Percentiles rank a stretch among this genome's conserved stretches.
These are phyloP conservation scores for Agonopterix arenella DNA, from an alignment of 2,888 invertebrate species.

Conservation along the genomic window DNA sequence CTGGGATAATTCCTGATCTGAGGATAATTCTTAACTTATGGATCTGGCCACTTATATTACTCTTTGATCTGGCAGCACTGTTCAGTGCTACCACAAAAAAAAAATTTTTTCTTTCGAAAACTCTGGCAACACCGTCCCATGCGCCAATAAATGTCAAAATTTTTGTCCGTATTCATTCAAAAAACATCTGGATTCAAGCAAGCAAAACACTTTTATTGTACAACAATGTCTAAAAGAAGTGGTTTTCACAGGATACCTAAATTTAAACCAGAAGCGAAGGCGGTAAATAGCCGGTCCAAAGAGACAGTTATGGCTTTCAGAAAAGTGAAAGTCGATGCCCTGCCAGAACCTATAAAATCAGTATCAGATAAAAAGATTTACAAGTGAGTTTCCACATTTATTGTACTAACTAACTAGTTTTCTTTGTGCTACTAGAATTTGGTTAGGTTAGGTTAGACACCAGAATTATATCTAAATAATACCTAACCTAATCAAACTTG, in stretches of 20 bases:
- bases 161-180: conserved; percentile 61
- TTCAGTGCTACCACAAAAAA: too few species aligned
- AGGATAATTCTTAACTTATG: too few species aligned
- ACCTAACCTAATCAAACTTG: too few species aligned
- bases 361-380: conserved; percentile 87
- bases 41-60: too few species aligned
- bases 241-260: conserved; percentile 51
- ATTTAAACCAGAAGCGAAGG: conserved; percentile 60
- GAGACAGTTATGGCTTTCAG: conserved; percentile 30
- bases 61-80: too few species aligned
- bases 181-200: conserved; percentile 51
- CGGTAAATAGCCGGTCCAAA: conserved; percentile 34
- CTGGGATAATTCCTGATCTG: too few species aligned
- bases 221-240: conserved; percentile 60
- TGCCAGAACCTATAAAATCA: conserved; percentile 82
- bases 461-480: too few species aligned
- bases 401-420: conserved; percentile 48
- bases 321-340: conserved; percentile 60
- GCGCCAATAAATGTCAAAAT: conserved; percentile 59
- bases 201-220: conserved; percentile 27
- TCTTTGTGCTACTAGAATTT: too few species aligned
- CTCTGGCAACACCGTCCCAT: conserved; percentile 27
- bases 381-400: conserved; percentile 68
- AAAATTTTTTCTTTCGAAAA: background rate
- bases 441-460: too few species aligned